phyloP scores from a whole-genome alignment of 1,140 invertebrate species.

The Drosophila elegans region DNA sequence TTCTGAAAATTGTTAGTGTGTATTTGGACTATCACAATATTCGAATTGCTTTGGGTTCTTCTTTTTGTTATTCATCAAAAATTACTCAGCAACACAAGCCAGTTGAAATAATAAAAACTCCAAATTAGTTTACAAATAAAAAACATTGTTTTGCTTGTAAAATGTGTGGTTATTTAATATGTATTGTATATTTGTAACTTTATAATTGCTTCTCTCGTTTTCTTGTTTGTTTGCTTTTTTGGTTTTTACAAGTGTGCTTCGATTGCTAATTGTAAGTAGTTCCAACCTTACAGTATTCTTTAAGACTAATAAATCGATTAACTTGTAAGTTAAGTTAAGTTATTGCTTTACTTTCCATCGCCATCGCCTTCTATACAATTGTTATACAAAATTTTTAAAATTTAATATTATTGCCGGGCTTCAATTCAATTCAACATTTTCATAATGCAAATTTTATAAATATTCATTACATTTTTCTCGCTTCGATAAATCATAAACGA shows the following conservation, averaged over 20 bases:
- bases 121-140: conserved; percentile 40
- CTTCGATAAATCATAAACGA: conserved; percentile 36
- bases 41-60: conserved; percentile 74
- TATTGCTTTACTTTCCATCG: conserved; percentile 74
- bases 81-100: conserved; percentile 38
- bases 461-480: conserved; percentile 41
- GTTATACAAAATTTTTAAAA: conserved; percentile 82
- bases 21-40: conserved; percentile 76
- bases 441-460: conserved; percentile 54
- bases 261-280: conserved; percentile 73
- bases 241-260: conserved; percentile 65
- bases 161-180: conserved; percentile 48
- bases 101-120: conserved; percentile 29
- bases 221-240: conserved; percentile 19
- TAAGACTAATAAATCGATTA: conserved; percentile 78
- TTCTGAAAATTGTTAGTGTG: conserved; percentile 40
- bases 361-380: conserved; percentile 60
- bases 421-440: conserved; percentile 62
- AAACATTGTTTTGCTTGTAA: conserved; percentile 49
- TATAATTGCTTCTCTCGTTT: conserved; percentile 56
- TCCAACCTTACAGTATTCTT: conserved; percentile 69
- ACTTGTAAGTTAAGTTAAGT: conserved; percentile 70
- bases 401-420: conserved; percentile 79
- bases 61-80: conserved; percentile 28
- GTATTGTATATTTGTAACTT: conserved; percentile 68